Evolutionary conservation across 2,113 vertebrate species (phyloP).

Genomic region (Phyllostomus discolor): DNA sequence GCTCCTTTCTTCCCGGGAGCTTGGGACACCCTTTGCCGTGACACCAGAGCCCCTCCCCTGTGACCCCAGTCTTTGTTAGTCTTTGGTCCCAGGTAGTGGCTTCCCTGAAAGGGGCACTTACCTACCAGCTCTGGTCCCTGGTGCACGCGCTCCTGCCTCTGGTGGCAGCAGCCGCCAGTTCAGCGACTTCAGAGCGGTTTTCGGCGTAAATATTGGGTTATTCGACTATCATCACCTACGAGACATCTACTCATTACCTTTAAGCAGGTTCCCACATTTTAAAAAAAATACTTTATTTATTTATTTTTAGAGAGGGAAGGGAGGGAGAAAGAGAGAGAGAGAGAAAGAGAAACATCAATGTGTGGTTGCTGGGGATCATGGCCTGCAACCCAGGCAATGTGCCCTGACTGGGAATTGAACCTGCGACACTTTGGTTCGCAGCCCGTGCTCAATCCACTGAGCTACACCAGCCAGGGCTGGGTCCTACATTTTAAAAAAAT

Average conservation of each 20-base stretch:
- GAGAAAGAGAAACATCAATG: no score
- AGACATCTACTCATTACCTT: neutral
- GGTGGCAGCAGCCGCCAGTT: neutral
- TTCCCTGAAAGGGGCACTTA: neutral
- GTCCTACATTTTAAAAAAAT: neutral
- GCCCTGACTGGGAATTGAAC: no score
- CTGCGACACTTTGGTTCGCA: no score
- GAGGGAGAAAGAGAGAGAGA: no score
- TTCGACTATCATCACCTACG: neutral
- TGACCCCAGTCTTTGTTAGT: neutral
- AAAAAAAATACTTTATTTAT: neutral
- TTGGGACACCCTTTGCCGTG: fast-evolving
- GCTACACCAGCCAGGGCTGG: no score
- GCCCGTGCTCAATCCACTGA: no score
- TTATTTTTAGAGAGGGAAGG: no score
- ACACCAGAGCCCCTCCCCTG: neutral
- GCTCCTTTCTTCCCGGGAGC: neutral
- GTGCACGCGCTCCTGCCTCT: neutral
- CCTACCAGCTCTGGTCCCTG: neutral
- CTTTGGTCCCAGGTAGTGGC: neutral
- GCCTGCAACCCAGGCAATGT: no score
- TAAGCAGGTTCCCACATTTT: neutral
- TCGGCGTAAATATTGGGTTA: fast-evolving
- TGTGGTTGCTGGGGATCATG: no score
- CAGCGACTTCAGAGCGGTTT: neutral